These are phyloP conservation scores for Triplophysa tibetana DNA, from an alignment of 2,113 vertebrate genomes.

Conservation along the genomic window DNA sequence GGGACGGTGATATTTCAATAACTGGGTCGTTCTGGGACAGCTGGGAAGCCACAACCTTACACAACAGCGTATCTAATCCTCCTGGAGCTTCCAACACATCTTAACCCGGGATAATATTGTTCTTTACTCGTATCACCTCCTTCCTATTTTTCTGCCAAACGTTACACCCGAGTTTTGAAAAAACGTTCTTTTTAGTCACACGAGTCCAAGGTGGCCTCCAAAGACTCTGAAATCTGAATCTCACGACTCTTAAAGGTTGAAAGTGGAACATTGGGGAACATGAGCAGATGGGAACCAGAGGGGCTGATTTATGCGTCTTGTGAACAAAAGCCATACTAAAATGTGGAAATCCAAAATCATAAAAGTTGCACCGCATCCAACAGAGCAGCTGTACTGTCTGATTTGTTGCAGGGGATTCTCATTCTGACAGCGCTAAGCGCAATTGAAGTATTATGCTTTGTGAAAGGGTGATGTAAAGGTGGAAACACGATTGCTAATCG, in stretches of 20 bases:
- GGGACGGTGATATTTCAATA: neutral
- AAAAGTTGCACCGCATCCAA: neutral
- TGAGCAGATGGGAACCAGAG: conserved; percentile 3
- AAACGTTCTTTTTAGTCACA: conserved; percentile 19
- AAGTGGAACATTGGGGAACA: conserved; percentile 10
- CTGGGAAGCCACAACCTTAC: conserved; percentile 38
- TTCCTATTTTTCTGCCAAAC: conserved; percentile 39
- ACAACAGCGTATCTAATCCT: conserved; percentile 39
- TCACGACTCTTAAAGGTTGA: neutral
- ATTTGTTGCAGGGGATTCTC: neutral
- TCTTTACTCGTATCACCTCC: conserved; percentile 42
- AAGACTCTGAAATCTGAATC: conserved; percentile 20
- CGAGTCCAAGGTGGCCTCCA: conserved; percentile 13
- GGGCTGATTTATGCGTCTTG: neutral
- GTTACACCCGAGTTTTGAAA: conserved; percentile 14
- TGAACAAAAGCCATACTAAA: conserved; percentile 1
- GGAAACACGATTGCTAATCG: neutral
- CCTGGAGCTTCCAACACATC: neutral
- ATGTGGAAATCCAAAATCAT: conserved; percentile 6
- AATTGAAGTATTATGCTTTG: neutral
- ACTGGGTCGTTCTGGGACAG: conserved; percentile 24
- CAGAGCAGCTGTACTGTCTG: neutral
- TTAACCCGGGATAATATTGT: conserved; percentile 47
- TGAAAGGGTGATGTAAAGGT: neutral
- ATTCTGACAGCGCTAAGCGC: neutral